These are phyloP conservation scores for Parthenolecanium corni DNA, from an alignment of 2,888 invertebrate genomes.

Conservation along the genomic window DNA sequence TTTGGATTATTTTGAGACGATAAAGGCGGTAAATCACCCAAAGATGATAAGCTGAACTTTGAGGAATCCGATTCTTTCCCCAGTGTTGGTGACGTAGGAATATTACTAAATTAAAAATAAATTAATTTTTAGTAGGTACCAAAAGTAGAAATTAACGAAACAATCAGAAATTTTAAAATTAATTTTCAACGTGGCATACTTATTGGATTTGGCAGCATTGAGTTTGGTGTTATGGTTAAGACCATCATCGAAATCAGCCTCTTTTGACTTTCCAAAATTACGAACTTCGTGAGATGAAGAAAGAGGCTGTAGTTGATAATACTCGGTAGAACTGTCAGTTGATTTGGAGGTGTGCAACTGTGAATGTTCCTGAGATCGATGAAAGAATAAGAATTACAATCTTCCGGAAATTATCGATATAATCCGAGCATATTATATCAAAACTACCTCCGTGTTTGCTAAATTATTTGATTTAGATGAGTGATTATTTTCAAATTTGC, in stretches of 20 bases:
- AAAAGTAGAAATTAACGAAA: background rate
- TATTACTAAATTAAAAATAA: background rate
- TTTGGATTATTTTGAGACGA: background rate
- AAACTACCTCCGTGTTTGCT: background rate
- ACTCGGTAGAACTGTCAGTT: slow-evolving; percentile 15
- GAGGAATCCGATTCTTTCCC: background rate
- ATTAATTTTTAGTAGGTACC: background rate
- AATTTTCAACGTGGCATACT: no score
- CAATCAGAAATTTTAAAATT: background rate
- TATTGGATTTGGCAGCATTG: no score
- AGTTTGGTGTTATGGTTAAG: no score
- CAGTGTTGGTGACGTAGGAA: background rate
- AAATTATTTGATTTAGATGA: background rate
- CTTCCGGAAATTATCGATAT: background rate
- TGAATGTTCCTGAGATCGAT: background rate
- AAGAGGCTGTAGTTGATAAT: background rate
- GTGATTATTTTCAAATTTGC: slow-evolving; percentile 3
- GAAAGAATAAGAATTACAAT: background rate
- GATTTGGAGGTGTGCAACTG: background rate
- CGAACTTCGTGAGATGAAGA: no score
- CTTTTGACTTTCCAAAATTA: no score
- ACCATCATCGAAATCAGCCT: no score
- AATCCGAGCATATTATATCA: background rate
- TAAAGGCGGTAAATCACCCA: slow-evolving; percentile 16
- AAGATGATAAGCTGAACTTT: background rate